Evolutionary conservation across 2,888 invertebrate genomes (phyloP).

Genomic region (Criorhina ranunculi): DNA sequence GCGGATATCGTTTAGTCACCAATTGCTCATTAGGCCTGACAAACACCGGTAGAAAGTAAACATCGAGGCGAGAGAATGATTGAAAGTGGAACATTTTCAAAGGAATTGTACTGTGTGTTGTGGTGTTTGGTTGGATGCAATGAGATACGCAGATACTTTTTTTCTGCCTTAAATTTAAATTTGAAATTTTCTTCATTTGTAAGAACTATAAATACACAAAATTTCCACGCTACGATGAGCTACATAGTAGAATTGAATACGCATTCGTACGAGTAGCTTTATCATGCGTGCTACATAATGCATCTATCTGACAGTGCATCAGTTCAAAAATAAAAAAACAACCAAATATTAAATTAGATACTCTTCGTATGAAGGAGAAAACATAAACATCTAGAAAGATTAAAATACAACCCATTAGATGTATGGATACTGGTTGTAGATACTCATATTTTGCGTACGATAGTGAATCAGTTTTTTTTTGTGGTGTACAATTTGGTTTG

Average conservation of each 20-base stretch:
- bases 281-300: slow-evolving; percentile 55
- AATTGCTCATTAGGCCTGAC: slow-evolving; percentile 69
- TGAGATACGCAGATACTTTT: slow-evolving; percentile 17
- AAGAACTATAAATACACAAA: slow-evolving; percentile 52
- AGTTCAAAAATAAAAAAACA: slow-evolving; percentile 11
- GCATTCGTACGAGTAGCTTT: slow-evolving; percentile 50
- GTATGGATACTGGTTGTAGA: slow-evolving; percentile 12
- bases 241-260: slow-evolving; percentile 12
- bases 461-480: slow-evolving; percentile 30
- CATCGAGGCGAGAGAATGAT: slow-evolving; percentile 36
- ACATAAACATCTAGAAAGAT: slow-evolving; percentile 31
- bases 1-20: slow-evolving; percentile 63
- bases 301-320: slow-evolving; percentile 52
- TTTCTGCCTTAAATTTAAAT: slow-evolving; percentile 26
- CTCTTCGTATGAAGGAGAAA: slow-evolving; percentile 33
- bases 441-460: slow-evolving; percentile 35
- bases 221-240: slow-evolving; percentile 48
- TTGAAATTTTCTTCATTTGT: slow-evolving; percentile 17
- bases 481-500: slow-evolving; percentile 43
- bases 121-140: slow-evolving; percentile 24
- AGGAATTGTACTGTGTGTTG: slow-evolving; percentile 22
- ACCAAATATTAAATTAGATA: slow-evolving; percentile 49
- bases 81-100: slow-evolving; percentile 59
- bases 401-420: slow-evolving; percentile 43
- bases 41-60: slow-evolving; percentile 29